Percentiles rank a stretch among this genome's conserved stretches.
Evolutionary conservation across 2,797 vertebrate genomes (phyloP).

Genomic region (Lacerta agilis): DNA sequence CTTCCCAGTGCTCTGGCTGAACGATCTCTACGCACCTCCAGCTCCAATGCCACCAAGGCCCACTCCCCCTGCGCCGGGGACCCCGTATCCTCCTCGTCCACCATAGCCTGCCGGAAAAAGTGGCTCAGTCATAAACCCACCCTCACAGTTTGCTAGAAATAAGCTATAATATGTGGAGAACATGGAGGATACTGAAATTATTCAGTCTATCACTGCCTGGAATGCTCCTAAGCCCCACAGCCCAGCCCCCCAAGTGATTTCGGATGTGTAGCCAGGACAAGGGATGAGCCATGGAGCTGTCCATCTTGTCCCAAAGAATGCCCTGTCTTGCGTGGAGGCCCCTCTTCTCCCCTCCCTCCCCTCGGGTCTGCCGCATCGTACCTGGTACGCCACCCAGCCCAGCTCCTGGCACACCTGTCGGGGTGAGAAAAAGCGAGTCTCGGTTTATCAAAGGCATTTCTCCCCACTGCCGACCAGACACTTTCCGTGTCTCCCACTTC

Average conservation of each 20-base stretch:
- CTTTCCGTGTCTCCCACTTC: too few relatives aligned
- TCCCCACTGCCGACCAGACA: background rate
- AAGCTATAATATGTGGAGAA: too few relatives aligned
- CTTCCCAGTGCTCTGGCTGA: background rate
- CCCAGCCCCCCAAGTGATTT: too few relatives aligned
- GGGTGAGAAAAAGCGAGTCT: slow-evolving; percentile 17
- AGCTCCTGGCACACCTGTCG: slow-evolving; percentile 55
- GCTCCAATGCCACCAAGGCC: slow-evolving; percentile 3
- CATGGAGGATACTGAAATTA: too few relatives aligned
- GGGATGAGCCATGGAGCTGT: too few relatives aligned
- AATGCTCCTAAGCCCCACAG: too few relatives aligned
- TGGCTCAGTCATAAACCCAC: too few relatives aligned
- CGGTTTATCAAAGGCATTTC: background rate
- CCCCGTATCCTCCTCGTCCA: slow-evolving; percentile 1
- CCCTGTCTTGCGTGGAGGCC: too few relatives aligned
- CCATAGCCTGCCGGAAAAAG: background rate
- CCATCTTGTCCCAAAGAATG: too few relatives aligned
- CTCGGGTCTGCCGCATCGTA: background rate
- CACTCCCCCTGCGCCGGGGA: slow-evolving; percentile 9
- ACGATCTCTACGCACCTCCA: background rate
- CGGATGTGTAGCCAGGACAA: too few relatives aligned
- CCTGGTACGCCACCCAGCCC: slow-evolving; percentile 67
- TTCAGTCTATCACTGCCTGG: too few relatives aligned
- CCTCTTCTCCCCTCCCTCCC: background rate
- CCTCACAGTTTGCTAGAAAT: too few relatives aligned